Evolutionary conservation across 1,140 invertebrate genomes (phyloP).

Genomic region (Heliconius melpomene): DNA sequence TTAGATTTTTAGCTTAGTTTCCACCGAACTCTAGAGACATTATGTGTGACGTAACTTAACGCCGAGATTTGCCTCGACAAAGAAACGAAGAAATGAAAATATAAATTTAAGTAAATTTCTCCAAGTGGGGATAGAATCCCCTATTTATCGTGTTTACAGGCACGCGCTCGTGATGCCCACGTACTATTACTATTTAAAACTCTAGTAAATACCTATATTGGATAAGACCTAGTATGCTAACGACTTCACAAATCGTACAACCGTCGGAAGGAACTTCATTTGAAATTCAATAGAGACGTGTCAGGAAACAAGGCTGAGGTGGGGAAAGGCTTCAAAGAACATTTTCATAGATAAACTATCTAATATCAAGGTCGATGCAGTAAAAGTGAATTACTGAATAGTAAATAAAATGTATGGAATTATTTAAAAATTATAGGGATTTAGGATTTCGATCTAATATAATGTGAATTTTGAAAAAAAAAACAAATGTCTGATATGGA

Average conservation of each 20-base stretch:
- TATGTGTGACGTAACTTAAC: too few relatives aligned
- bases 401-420: not conserved
- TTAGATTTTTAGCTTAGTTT: not conserved
- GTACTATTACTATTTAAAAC: not conserved
- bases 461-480: too few relatives aligned
- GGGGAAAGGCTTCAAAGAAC: conserved; percentile 7
- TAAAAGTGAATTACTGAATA: not conserved
- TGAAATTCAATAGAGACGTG: conserved; percentile 15
- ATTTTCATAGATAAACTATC: not conserved
- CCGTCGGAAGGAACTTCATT: conserved; percentile 8
- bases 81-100: too few relatives aligned
- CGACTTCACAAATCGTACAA: conserved; percentile 12
- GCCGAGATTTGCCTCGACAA: too few relatives aligned
- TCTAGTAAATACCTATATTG: not conserved
- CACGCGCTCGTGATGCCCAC: too few relatives aligned
- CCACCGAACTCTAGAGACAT: too few relatives aligned
- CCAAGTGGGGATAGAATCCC: too few relatives aligned
- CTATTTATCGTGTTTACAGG: too few relatives aligned
- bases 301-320: conserved; percentile 1
- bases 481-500: too few relatives aligned
- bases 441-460: too few relatives aligned
- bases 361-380: not conserved
- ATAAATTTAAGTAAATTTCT: too few relatives aligned
- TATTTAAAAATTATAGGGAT: too few relatives aligned
- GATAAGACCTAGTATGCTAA: conserved; percentile 9